Percentiles rank a stretch among this genome's conserved stretches.
Conservation (phyloP, 1,140 invertebrate species). For the Heliconius hermathena region DNA sequence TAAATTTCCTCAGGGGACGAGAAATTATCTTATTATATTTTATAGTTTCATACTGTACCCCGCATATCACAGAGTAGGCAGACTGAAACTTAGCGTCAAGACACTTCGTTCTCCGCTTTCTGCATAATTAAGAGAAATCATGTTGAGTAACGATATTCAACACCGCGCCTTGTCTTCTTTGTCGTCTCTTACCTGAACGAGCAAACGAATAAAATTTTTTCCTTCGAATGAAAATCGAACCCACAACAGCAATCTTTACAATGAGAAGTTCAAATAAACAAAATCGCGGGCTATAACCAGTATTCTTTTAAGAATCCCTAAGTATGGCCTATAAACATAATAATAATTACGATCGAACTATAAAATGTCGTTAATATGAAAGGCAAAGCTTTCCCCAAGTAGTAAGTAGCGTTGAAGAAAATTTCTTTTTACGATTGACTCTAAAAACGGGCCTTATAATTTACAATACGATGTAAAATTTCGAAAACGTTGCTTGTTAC, state of each 20-base stretch:
- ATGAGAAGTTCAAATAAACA: not conserved
- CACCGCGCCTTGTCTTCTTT: not conserved
- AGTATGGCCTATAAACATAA: not conserved
- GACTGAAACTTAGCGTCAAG: not conserved
- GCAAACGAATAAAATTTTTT: not conserved
- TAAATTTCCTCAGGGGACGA: no score
- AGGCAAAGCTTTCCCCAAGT: not conserved
- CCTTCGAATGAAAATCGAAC: no score
- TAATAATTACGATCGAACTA: not conserved
- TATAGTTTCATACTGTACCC: no score
- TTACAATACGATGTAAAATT: conserved; percentile 20
- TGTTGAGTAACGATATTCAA: not conserved
- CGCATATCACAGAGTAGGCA: no score
- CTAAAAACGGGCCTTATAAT: conserved; percentile 12
- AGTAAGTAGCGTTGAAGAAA: not conserved
- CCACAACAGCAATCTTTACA: not conserved
- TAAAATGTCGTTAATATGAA: not conserved
- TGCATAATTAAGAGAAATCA: not conserved
- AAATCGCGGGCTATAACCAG: no score
- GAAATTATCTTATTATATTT: no score
- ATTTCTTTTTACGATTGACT: conserved; percentile 1
- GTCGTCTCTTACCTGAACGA: no score
- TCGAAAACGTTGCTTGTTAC: conserved; percentile 7
- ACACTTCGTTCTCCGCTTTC: not conserved
- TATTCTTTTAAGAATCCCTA: not conserved